Percentiles rank a stretch among this genome's conserved stretches.
These are phyloP conservation scores for Lepidonotus clava DNA, from an alignment of 2,888 invertebrate genomes.

Conservation along the genomic window DNA sequence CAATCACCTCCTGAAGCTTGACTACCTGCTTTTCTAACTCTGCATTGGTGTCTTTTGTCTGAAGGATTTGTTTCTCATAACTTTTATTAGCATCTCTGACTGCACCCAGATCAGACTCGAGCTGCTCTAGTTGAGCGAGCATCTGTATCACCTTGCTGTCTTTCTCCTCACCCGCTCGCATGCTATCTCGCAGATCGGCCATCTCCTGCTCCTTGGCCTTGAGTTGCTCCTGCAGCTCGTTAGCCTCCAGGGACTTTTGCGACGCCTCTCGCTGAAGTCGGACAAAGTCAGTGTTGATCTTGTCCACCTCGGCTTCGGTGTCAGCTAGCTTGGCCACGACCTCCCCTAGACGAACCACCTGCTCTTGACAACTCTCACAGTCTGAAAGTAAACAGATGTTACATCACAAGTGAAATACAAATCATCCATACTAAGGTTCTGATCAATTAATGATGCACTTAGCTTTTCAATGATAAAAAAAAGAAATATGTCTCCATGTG, in stretches of 20 bases:
- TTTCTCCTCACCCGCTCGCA: neutral
- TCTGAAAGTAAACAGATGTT: conserved; percentile 53
- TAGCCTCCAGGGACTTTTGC: conserved; percentile 3
- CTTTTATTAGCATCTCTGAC: neutral
- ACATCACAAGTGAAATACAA: conserved; percentile 30
- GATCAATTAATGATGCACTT: too few relatives aligned
- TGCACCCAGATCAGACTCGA: neutral
- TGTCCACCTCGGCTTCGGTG: conserved; percentile 59
- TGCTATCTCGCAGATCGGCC: neutral
- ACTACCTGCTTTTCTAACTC: neutral
- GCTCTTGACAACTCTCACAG: conserved; percentile 43
- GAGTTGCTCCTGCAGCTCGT: neutral
- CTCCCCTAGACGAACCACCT: neutral
- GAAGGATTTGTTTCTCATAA: neutral
- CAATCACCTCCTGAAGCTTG: conserved; percentile 8
- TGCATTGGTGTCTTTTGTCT: neutral
- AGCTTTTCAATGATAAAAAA: too few relatives aligned
- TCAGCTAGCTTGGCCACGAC: conserved; percentile 55
- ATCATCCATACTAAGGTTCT: too few relatives aligned
- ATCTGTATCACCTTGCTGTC: neutral
- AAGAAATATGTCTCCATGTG: too few relatives aligned
- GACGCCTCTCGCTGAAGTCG: conserved; percentile 48
- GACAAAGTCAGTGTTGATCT: conserved; percentile 53
- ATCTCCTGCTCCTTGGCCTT: neutral
- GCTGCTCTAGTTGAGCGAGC: neutral